Evolutionary conservation across 2,888 invertebrate species (phyloP), one percentile per base, ranked within the genome.

Genomic region (Pterobdella sp.): DNA sequence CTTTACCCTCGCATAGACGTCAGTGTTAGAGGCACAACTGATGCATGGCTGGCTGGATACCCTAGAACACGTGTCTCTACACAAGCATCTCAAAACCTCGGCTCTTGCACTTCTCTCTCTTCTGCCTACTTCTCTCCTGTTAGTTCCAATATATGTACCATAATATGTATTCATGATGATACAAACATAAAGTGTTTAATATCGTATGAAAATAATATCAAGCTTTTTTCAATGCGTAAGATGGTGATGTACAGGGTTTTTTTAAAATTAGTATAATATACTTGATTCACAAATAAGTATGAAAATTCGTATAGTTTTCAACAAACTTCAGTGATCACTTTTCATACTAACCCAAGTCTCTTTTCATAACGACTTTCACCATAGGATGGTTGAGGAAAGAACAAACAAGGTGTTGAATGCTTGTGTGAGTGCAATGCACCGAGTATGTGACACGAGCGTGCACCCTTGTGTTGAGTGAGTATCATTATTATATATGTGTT

Each of bases 71-170:
- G n/a, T 56, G n/a, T 14, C 10, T 26, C 26, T 22, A 22, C 60
- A 56, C 60, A 56, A n/a, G n/a, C 60, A 56, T 26, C 60, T 56
- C 60, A 56, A 56, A 56, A 22, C 26, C 60, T 56, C 3, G 4
- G 60, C 60, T n/a, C 7, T 56, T n/a, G 7, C 60, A 4, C 18
- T 18, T 4, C 60, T 56, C n/a, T 56, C n/a, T n/a, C 60, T 56
- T n/a, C 60, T 56, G n/a, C 26, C 60, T 3, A 26, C 60, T 26
- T 26, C 60, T 26, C 26, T 56, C 14, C 60, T 56, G 60, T 56
- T 26, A 56, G 60, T 56, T 26, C 60, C 4, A 26, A 3, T 22
- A 3, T 4, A 7, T 14, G n/a, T n/a, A n/a, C n/a, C n/a, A n/a
- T n/a, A n/a, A n/a, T n/a, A n/a, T n/a, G n/a, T n/a, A n/a, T n/a